Conservation (phyloP, 1,140 invertebrate genomes). For the Drosophila varians region DNA sequence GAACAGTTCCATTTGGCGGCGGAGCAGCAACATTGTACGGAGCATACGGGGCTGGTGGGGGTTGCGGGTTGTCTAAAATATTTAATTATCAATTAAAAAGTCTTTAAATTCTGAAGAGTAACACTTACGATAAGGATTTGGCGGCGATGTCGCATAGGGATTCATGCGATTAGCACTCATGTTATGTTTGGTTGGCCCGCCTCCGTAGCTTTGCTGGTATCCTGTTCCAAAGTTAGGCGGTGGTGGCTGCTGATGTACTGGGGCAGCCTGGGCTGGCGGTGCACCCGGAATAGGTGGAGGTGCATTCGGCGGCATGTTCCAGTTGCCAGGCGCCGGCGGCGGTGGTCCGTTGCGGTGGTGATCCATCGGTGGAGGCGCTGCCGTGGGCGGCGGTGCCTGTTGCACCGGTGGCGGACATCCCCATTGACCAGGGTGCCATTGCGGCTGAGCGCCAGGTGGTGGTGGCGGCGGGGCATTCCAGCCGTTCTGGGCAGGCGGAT, state of each 20-base stretch:
- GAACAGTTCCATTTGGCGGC: slow-evolving; percentile 52
- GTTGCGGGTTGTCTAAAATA: slow-evolving; percentile 49
- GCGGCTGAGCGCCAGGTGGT: slow-evolving; percentile 55
- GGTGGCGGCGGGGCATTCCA: slow-evolving; percentile 69
- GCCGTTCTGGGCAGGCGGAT: slow-evolving; percentile 66
- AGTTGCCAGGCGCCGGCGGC: slow-evolving; percentile 81
- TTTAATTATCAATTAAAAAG: neutral
- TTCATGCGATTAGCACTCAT: slow-evolving; percentile 86
- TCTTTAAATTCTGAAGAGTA: accelerated
- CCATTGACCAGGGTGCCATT: slow-evolving; percentile 81
- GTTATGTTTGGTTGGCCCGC: slow-evolving; percentile 87
- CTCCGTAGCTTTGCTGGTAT: slow-evolving; percentile 90
- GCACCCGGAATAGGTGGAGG: slow-evolving; percentile 72
- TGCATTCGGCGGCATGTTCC: slow-evolving; percentile 81
- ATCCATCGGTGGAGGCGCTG: slow-evolving; percentile 64
- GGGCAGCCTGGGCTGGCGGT: slow-evolving; percentile 35
- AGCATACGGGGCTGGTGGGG: slow-evolving; percentile 44
- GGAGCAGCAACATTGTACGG: slow-evolving; percentile 58
- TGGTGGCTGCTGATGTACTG: slow-evolving; percentile 55
- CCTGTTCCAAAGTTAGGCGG: slow-evolving; percentile 88
- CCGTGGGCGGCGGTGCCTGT: slow-evolving; percentile 60
- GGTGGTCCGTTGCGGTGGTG: slow-evolving; percentile 68
- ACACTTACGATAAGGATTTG: slow-evolving; percentile 62
- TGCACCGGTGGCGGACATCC: slow-evolving; percentile 67
- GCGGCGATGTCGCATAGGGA: slow-evolving; percentile 75